These are phyloP conservation scores for Cinara cedri DNA, from an alignment of 2,888 invertebrate genomes.

Conservation along the genomic window DNA sequence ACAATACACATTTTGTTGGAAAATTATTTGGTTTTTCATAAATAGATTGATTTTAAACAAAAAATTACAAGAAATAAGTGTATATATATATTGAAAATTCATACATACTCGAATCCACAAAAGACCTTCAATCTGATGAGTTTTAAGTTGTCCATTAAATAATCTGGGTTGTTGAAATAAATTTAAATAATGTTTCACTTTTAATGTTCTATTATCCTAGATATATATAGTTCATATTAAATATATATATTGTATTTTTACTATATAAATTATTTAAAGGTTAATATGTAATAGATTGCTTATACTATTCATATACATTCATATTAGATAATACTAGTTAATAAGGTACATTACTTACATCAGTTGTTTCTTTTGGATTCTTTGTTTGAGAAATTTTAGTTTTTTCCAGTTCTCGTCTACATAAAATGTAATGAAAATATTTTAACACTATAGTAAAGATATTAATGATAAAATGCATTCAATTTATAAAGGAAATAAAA, in stretches of 20 bases:
- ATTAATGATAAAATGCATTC: too few relatives aligned
- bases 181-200: constrained; percentile 26
- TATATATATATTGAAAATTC: too few relatives aligned
- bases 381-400: too few relatives aligned
- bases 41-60: not conserved
- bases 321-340: not conserved
- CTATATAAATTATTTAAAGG: not conserved
- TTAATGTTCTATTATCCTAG: not conserved
- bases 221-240: not conserved
- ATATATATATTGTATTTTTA: not conserved
- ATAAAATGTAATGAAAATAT: too few relatives aligned
- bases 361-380: not conserved
- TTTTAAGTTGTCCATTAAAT: constrained; percentile 41
- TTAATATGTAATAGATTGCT: not conserved
- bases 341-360: not conserved
- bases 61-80: too few relatives aligned
- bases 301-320: not conserved
- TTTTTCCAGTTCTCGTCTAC: too few relatives aligned
- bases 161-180: constrained; percentile 51
- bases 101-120: constrained; percentile 47
- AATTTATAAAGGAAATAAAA: too few relatives aligned
- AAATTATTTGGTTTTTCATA: not conserved
- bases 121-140: constrained; percentile 47
- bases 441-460: too few relatives aligned
- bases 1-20: not conserved